Evolutionary conservation across 37 sponge, comb jelly and placozoan species (phyloP).

Genomic region (Cliona cf. orientalis): DNA sequence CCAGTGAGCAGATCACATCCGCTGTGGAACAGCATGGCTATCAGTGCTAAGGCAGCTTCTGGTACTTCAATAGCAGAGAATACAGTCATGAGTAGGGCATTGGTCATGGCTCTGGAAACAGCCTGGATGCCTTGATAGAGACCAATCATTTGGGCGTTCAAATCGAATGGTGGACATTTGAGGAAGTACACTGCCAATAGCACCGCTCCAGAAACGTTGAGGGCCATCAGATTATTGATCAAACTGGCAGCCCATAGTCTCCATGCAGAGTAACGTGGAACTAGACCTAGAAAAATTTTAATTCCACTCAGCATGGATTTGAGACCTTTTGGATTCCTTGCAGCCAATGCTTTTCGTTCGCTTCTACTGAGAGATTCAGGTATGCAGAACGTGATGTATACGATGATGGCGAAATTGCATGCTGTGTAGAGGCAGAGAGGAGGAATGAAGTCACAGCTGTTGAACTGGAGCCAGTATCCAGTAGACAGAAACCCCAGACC

Average conservation of each 20-base stretch:
- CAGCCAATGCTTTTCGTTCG: neutral
- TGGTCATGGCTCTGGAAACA: neutral
- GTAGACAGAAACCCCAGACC: slow-evolving; percentile 1
- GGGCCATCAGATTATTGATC: neutral
- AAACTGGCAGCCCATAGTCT: neutral
- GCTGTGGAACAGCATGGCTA: neutral
- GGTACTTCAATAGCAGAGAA: neutral
- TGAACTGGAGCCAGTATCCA: slow-evolving; percentile 38
- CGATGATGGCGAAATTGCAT: neutral
- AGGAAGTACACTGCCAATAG: neutral
- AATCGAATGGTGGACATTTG: neutral
- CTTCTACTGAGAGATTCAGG: slow-evolving; percentile 37
- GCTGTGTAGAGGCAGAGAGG: slow-evolving; percentile 14
- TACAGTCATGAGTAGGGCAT: neutral
- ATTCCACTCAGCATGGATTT: neutral
- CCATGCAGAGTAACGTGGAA: neutral
- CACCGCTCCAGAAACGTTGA: neutral
- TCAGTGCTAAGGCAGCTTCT: neutral
- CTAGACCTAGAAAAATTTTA: neutral
- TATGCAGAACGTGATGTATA: slow-evolving; percentile 38
- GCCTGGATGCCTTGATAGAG: neutral
- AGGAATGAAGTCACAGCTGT: slow-evolving; percentile 38
- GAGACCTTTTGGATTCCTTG: neutral
- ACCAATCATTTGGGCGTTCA: neutral
- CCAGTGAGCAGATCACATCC: neutral